A percentile compares a stretch with the other conserved stretches of the same genome.
Evolutionary conservation across 2,797 vertebrate genomes (phyloP).

Genomic region (Eospalax fontanierii): DNA sequence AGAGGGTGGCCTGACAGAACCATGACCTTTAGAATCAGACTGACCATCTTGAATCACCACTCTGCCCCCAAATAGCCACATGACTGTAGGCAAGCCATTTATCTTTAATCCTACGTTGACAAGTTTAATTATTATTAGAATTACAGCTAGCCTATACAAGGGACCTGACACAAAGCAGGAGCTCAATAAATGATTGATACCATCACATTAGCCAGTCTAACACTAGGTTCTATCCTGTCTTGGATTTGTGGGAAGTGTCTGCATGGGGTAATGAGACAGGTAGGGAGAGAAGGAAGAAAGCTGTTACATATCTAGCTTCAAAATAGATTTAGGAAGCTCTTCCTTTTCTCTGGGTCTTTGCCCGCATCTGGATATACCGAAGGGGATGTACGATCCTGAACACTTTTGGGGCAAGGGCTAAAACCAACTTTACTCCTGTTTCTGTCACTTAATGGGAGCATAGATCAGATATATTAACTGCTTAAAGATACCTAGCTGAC

Average conservation of each 20-base stretch:
- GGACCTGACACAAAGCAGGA: neutral
- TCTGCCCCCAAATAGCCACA: neutral
- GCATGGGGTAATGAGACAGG: neutral
- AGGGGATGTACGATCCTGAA: neutral
- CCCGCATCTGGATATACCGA: no score
- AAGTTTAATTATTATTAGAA: constrained; percentile 4
- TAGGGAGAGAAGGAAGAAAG: neutral
- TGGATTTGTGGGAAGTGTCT: neutral
- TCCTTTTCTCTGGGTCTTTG: neutral
- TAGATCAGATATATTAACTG: neutral
- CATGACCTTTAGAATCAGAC: neutral
- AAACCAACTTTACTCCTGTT: neutral
- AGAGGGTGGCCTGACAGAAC: neutral
- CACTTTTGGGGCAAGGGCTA: neutral
- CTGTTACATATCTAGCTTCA: neutral
- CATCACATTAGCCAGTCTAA: neutral
- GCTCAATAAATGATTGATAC: neutral
- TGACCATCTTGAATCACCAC: neutral
- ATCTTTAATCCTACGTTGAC: neutral
- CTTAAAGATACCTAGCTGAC: neutral
- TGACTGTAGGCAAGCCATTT: neutral
- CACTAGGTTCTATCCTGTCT: neutral
- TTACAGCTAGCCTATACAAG: neutral
- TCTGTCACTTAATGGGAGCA: neutral
- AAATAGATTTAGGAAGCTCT: neutral